Evolutionary conservation across 2,797 vertebrate genomes (phyloP), one percentile per base, ranked within the genome.

Genomic region (Platyrinchus mystaceus): DNA sequence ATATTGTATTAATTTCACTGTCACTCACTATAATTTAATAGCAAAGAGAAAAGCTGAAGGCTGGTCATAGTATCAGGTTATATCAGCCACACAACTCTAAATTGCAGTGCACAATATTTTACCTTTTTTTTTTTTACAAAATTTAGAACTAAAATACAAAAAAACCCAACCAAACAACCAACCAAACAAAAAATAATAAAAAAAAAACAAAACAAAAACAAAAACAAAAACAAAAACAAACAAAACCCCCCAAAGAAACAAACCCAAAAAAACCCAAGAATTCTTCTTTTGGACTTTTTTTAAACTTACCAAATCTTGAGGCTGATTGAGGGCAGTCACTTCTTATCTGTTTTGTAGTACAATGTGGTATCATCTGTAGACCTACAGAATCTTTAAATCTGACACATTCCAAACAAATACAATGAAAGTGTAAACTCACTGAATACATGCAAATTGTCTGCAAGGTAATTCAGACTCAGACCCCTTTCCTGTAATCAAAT

Each of bases 331-430:
- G 97, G 76, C 98, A 98, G 97, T 99, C 98, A 49, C 99, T 99
- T 97, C 97, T 98, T 74, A 99, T 71, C 95, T 97, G 97, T 96
- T 76, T 98, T 71, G 97, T 97, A 77, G 97, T 97, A 79, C 94
- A 97, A 53, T 56, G 95, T 87, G 98, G 95, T 74, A 76, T 97
- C 98, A 99, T 98, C 36, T 98, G 98, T 69, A 99, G 98, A 56
- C 99, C 99, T 62, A 99, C 91, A 79, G 97, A 97, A 47, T 98
- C 98, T 95, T 98, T 98, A 97, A 99, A 99, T 92, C 99, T 99
- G 89, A 79, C 5, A 63, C 59, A 94, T 95, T 90, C 74, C 94
- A 96, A 96, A 86, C 41, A 81, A 97, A 97, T 81, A 94, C 83
- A 80, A 32, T 43, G 41, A 82, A 94, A 76, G 7, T 53, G 49